Evolutionary conservation across 2,113 vertebrate genomes (phyloP).

Genomic region (Chascanopsetta lugubris): DNA sequence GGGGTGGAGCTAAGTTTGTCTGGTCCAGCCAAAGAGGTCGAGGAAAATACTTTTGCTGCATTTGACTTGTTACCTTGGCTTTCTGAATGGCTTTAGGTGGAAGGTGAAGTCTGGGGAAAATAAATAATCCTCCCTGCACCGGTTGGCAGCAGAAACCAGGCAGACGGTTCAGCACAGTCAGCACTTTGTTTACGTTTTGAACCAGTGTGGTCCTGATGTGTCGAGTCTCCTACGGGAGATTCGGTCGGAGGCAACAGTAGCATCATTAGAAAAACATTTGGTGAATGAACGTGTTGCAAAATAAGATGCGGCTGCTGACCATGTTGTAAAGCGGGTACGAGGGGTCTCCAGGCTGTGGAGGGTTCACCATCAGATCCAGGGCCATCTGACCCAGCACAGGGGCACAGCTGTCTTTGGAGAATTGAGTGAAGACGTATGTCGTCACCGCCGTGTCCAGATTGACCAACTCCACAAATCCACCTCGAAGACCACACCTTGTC

Average conservation of each 20-base stretch:
- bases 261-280: not conserved
- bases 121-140: slow-evolving; percentile 66
- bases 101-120: slow-evolving; percentile 70
- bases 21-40: too few species aligned
- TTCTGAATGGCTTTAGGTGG: slow-evolving; percentile 66
- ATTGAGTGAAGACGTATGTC: slow-evolving; percentile 19
- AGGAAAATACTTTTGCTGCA: too few species aligned
- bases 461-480: slow-evolving; percentile 81
- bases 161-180: slow-evolving; percentile 57
- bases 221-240: slow-evolving; percentile 64
- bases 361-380: slow-evolving; percentile 74
- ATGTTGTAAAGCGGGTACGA: slow-evolving; percentile 65
- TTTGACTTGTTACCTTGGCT: slow-evolving; percentile 66
- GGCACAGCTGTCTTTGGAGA: not conserved
- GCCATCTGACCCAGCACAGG: slow-evolving; percentile 72
- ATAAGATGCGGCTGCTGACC: slow-evolving; percentile 38
- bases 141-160: slow-evolving; percentile 71
- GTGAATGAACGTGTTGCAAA: not conserved
- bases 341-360: slow-evolving; percentile 76
- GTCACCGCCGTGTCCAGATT: slow-evolving; percentile 73
- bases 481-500: slow-evolving; percentile 78
- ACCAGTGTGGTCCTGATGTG: slow-evolving; percentile 39
- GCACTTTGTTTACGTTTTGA: slow-evolving; percentile 47
- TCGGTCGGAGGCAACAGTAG: not conserved
- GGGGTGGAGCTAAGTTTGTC: too few species aligned